phyloP scores from a whole-genome alignment of 2,797 vertebrate species.

The Neoniphon sammara region DNA sequence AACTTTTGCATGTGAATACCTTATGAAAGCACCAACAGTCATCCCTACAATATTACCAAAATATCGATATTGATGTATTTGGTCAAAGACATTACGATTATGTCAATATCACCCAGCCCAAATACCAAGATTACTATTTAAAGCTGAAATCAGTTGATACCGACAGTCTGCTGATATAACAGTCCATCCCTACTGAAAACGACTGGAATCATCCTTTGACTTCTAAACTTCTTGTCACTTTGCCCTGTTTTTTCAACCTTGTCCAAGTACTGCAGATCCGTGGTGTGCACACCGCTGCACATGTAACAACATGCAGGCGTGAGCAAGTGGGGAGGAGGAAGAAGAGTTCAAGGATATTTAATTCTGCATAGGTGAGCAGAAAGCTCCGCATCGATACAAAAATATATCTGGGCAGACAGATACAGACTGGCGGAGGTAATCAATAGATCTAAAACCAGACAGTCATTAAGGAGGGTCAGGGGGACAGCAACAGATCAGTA shows the following conservation, averaged over 20 bases:
- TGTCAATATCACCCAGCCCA: no score
- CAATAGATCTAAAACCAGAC: conserved; percentile 48
- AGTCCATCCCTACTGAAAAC: no score
- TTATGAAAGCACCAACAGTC: no score
- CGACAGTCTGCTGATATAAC: no score
- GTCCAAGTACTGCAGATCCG: conserved; percentile 28
- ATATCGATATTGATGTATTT: no score
- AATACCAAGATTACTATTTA: no score
- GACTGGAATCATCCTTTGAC: background rate
- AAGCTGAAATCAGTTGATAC: no score
- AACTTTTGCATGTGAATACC: no score
- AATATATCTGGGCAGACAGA: conserved; percentile 39
- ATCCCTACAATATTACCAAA: no score
- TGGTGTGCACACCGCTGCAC: conserved; percentile 29
- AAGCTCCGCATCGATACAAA: conserved; percentile 43
- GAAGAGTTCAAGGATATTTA: conserved; percentile 48
- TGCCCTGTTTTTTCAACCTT: conserved; percentile 5
- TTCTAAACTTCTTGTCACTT: conserved; percentile 11
- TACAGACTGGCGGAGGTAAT: conserved; percentile 22
- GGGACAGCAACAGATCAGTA: conserved; percentile 10
- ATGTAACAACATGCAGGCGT: conserved; percentile 31
- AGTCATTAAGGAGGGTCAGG: conserved; percentile 12
- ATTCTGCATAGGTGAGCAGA: conserved; percentile 62
- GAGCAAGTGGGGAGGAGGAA: conserved; percentile 15
- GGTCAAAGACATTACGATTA: no score